Base-by-base conservation (phyloP, 2,797 vertebrate species). In the Crocidura indochinensis region DNA sequence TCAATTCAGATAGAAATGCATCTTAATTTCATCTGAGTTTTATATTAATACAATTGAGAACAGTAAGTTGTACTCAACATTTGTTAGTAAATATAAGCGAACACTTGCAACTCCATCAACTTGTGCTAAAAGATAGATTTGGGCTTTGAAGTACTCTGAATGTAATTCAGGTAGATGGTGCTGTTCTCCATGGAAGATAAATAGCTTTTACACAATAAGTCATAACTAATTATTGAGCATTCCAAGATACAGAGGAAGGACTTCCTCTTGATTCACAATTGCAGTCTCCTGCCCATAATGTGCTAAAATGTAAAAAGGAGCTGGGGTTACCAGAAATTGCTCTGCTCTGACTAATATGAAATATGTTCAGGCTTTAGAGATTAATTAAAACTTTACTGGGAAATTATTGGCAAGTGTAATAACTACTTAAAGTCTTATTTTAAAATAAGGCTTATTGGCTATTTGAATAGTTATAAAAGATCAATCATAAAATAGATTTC, bases 321-420 rank as follows among this genome's bases (percentile, higher is more conserved):
- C 3, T 84, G 38, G 17, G 6, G 26, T 47, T 92, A 4, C 26
- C 53, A 29, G 44, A 88, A 78, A 7, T 78, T 87, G 19, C 15
- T 82, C 31, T 20, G 51, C 7, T 84, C 17, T 47, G 81, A 85
- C 68, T 79, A 78, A 75, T 92, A 31, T 79, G 51, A 93, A 87
- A 90, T 82, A 87, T 51, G 5, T 80, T 24, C 31, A 91, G 73
- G 24, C n/a, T 91, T 26, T 65, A 38, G 31, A 91, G 31, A 91
- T 44, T 19, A 47, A 44, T 2, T 56, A 10, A 51, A 64, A 4
- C 12, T 44, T 85, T 87, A 74, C 72, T 81, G 47, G 44, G 65
- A 88, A 93, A 84, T 77, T 67, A 75, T 86, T 65, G 80, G 69
- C 69, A 86, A 80, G 12, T 81, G 1, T 67, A 12, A 67, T 20